Evolutionary conservation across 2,113 vertebrate species (phyloP), one percentile per base, ranked within the genome.

Genomic region (Artemisiospiza belli): DNA sequence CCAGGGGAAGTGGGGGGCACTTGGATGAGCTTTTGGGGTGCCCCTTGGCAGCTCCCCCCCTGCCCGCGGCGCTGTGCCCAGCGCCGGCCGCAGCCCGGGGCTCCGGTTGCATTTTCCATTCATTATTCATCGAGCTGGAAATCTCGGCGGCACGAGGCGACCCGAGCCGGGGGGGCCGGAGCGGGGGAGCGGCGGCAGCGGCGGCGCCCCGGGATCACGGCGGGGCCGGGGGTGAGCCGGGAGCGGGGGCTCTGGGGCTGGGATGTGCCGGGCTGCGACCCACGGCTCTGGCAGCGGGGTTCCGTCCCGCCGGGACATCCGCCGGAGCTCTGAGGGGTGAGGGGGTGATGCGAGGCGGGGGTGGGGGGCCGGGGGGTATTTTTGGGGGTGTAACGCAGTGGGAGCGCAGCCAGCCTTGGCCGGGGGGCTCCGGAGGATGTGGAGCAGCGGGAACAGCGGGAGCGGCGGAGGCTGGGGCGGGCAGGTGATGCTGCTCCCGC

Each of bases 111-210:
- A 59, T 44, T 91, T 89, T 18, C 89, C 92, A 96, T 97, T 92
- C 96, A 96, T 96, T 97, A 97, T 97, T 97, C 96, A 97, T 92
- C 13, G 57, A 74, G 81, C 83, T 95, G 95, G 72, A 94, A 96
- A 95, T 95, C 95, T 96, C 94, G 75, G 96, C 59, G 7, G 90
- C 73, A 20, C 15, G n/a, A 73, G 63, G 76, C 10, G n/a, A 80
- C 25, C 68, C 23, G 30, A 24, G 0, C 18, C 31, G 43, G 68
- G 73, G 54, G 63, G 64, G 47, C 37, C 15, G 7, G 58, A 30
- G 55, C 77, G 43, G 47, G 80, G 46, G 23, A 86, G 28, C 83
- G 61, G 83, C 75, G 39, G 72, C 67, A 49, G 79, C 70, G 14
- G 76, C 19, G 12, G 44, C 41, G 33, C 35, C 76, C 59, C 59